phyloP scores from a whole-genome alignment of 2,797 vertebrate species.

The Ctenochaetus hawaiiensis region DNA sequence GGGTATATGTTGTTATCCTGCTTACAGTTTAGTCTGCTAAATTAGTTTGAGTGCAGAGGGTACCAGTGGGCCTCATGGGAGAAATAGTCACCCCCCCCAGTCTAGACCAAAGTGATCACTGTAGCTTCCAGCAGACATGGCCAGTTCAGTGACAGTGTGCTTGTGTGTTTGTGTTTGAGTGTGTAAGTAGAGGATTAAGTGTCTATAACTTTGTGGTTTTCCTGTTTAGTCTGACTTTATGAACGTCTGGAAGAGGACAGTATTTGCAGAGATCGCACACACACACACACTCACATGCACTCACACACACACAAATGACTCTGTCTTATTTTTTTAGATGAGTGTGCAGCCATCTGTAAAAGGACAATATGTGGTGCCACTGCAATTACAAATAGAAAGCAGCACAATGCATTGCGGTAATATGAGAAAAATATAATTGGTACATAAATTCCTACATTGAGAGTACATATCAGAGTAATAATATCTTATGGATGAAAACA shows the following conservation, averaged over 20 bases:
- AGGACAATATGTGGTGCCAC: conserved; percentile 15
- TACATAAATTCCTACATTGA: neutral
- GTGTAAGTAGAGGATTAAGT: conserved; percentile 61
- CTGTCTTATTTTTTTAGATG: neutral
- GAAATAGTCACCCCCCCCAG: conserved; percentile 12
- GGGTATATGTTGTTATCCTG: neutral
- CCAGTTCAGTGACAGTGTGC: conserved; percentile 43
- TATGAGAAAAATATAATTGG: neutral
- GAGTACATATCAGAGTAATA: conserved; percentile 11
- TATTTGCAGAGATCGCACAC: conserved; percentile 40
- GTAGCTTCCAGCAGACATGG: conserved; percentile 35
- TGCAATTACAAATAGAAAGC: conserved; percentile 2
- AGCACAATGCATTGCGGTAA: neutral
- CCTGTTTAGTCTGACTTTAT: conserved; percentile 83
- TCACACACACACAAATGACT: conserved; percentile 9
- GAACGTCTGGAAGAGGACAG: conserved; percentile 73
- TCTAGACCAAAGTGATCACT: conserved; percentile 24
- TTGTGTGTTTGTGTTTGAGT: conserved; percentile 27
- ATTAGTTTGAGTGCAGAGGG: conserved; percentile 32
- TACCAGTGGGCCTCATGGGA: conserved; percentile 28
- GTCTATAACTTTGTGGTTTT: conserved; percentile 72
- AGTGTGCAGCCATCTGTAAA: conserved; percentile 43
- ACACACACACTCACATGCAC: conserved; percentile 4
- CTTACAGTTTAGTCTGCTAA: conserved; percentile 35
- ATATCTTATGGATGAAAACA: neutral